Conservation (phyloP, 2,888 invertebrate genomes). For the Syritta pipiens region DNA sequence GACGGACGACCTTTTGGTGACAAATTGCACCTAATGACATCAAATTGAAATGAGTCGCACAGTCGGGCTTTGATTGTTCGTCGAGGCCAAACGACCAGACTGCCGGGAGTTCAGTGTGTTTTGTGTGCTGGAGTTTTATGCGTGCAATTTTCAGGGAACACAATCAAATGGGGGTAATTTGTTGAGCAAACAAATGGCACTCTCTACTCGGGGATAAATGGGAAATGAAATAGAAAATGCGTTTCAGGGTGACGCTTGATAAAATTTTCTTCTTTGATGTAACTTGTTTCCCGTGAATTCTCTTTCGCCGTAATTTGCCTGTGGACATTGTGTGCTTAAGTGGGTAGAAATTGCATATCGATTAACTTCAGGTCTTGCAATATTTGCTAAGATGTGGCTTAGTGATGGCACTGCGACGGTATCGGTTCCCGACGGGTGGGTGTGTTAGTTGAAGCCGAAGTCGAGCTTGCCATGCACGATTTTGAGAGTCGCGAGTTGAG, state of each 20-base stretch:
- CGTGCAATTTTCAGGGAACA: slow-evolving; percentile 47
- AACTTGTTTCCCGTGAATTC: too few species aligned
- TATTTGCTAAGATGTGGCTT: too few species aligned
- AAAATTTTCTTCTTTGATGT: background rate
- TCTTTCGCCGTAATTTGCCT: too few species aligned
- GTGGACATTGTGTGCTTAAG: too few species aligned
- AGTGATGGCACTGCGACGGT: too few species aligned
- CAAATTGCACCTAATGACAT: slow-evolving; percentile 69
- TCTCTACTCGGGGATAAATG: slow-evolving; percentile 4
- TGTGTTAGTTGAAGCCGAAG: too few species aligned
- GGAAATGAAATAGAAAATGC: background rate
- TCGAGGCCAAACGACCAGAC: too few species aligned
- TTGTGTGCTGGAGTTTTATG: slow-evolving; percentile 51
- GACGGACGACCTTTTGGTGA: slow-evolving; percentile 47
- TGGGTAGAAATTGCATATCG: too few species aligned
- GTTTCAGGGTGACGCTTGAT: background rate
- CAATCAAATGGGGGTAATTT: slow-evolving; percentile 48
- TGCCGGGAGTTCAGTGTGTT: slow-evolving; percentile 52
- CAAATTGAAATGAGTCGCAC: slow-evolving; percentile 61
- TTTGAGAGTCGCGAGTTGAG: too few species aligned
- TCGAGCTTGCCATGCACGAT: too few species aligned
- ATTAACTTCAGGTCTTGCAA: too few species aligned
- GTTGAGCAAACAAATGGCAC: slow-evolving; percentile 58
- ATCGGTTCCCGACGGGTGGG: too few species aligned
- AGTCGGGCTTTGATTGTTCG: slow-evolving; percentile 54